Conservation (phyloP, 2,888 invertebrate genomes). For the Malachius bipustulatus region DNA sequence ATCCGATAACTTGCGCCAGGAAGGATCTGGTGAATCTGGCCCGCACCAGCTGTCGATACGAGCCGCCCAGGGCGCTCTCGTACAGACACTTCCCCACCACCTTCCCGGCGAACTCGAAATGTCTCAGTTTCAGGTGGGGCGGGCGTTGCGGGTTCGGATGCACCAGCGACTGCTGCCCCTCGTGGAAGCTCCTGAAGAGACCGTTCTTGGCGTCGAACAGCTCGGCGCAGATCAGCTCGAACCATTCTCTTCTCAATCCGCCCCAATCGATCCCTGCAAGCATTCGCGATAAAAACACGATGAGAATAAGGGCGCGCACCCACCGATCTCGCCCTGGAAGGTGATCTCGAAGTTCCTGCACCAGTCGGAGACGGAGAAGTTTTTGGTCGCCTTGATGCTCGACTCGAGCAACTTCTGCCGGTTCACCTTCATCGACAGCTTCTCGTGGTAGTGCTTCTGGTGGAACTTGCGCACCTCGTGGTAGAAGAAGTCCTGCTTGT, state of each 20-base stretch:
- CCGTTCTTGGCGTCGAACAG: constrained; percentile 76
- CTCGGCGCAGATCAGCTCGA: constrained; percentile 76
- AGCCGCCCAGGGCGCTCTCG: constrained; percentile 82
- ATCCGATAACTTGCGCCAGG: constrained; percentile 86
- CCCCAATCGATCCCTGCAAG: constrained; percentile 81
- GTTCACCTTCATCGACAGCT: constrained; percentile 67
- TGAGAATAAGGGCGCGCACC: constrained; percentile 10
- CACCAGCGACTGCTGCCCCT: constrained; percentile 75
- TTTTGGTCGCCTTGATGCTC: constrained; percentile 73
- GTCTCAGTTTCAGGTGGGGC: constrained; percentile 66
- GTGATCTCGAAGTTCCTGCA: constrained; percentile 87
- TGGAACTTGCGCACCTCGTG: constrained; percentile 70
- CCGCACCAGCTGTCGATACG: constrained; percentile 79
- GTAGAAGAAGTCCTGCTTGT: constrained; percentile 68
- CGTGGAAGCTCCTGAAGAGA: constrained; percentile 76
- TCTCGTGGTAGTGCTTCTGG: constrained; percentile 78
- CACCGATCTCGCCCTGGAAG: constrained; percentile 89
- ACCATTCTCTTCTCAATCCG: constrained; percentile 88
- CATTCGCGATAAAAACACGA: too few relatives aligned
- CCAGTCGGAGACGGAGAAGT: constrained; percentile 84
- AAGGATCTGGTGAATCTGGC: constrained; percentile 86
- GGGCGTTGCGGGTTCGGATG: constrained; percentile 80
- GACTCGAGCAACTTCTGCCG: constrained; percentile 72
- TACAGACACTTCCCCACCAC: constrained; percentile 91
- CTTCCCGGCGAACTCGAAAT: constrained; percentile 88